Evolutionary conservation across 2,888 invertebrate genomes (phyloP).

Genomic region (Dendrolimus pini): DNA sequence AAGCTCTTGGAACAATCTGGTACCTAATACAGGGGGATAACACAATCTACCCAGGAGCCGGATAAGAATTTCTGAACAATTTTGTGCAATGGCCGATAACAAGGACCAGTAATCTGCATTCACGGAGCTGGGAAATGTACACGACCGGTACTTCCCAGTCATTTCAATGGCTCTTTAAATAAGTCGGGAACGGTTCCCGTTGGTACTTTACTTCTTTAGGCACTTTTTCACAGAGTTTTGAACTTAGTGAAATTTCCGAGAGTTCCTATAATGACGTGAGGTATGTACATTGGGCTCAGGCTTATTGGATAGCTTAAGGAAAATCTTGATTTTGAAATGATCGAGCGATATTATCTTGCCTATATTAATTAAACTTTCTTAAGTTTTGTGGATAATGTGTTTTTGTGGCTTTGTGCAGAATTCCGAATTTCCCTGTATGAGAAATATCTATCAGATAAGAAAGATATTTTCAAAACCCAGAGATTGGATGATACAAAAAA

Average conservation of each 20-base stretch:
- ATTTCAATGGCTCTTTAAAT: slow-evolving; percentile 32
- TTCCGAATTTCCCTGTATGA: not conserved
- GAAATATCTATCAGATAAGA: not conserved
- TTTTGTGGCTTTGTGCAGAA: too few relatives aligned
- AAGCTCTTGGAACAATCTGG: too few relatives aligned
- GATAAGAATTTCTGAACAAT: too few relatives aligned
- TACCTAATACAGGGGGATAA: too few relatives aligned
- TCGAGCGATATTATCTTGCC: too few relatives aligned
- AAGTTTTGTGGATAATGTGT: too few relatives aligned
- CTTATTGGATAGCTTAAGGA: not conserved
- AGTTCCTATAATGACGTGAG: slow-evolving; percentile 30
- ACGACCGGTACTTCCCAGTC: slow-evolving; percentile 18
- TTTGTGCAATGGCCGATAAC: not conserved
- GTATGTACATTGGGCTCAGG: slow-evolving; percentile 13
- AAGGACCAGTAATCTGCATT: slow-evolving; percentile 24
- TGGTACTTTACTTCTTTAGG: slow-evolving; percentile 16
- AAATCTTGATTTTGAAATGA: slow-evolving; percentile 4
- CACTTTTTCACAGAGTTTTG: slow-evolving; percentile 31
- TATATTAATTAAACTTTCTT: too few relatives aligned
- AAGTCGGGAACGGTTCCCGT: slow-evolving; percentile 26
- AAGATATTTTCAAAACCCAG: not conserved
- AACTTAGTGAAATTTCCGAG: slow-evolving; percentile 28
- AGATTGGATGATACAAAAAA: not conserved
- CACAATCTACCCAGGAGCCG: too few relatives aligned
- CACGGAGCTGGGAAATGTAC: slow-evolving; percentile 18